A percentile compares a stretch with the other conserved stretches of the same genome.
phyloP scores from a whole-genome alignment of 2,113 vertebrate genomes.

The Zapornia atra region DNA sequence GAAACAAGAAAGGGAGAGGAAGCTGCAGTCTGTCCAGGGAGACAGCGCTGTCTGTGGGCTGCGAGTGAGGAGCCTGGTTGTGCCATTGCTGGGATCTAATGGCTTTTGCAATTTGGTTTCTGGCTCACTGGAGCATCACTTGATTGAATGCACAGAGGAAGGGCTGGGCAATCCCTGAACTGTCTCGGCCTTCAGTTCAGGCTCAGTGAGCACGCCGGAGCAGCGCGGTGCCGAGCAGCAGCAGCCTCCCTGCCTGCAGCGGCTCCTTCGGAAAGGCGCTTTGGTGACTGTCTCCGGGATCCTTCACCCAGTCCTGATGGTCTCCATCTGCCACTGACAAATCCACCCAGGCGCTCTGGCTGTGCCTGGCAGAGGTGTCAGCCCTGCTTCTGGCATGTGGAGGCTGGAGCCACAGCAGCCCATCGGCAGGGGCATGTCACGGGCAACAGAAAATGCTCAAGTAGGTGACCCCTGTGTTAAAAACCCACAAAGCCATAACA shows the following conservation, averaged over 20 bases:
- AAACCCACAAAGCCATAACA: background rate
- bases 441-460: background rate
- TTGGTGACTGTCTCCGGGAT: background rate
- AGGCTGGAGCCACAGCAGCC: background rate
- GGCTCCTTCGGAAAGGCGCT: background rate
- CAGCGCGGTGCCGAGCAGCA: fast-evolving
- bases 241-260: background rate
- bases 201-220: fast-evolving
- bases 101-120: background rate
- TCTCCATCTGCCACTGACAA: background rate
- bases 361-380: background rate
- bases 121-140: slow-evolving; percentile 39
- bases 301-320: background rate
- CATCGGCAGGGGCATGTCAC: fast-evolving
- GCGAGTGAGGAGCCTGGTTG: background rate
- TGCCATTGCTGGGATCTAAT: background rate
- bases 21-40: fast-evolving
- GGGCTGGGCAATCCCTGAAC: background rate
- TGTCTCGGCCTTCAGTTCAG: background rate
- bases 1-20: background rate
- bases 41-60: background rate
- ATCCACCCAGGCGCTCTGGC: background rate
- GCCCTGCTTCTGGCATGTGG: background rate
- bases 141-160: background rate
- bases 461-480: background rate